phyloP scores from a whole-genome alignment of 2,797 vertebrate genomes.

The Anguilla pacifica region DNA sequence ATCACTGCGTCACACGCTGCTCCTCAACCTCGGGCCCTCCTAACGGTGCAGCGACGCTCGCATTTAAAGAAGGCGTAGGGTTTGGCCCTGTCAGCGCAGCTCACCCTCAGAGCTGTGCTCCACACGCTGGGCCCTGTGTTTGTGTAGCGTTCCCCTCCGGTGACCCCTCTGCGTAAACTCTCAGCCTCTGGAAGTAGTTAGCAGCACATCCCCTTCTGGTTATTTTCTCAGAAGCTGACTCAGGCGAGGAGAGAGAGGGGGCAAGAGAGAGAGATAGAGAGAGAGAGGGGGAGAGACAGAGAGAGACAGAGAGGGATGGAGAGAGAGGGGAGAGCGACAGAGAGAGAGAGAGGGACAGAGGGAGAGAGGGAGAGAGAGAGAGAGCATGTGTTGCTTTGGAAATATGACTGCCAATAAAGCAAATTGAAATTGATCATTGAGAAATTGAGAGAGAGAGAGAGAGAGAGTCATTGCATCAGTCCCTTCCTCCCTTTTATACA shows the following conservation, averaged over 20 bases:
- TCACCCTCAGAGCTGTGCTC: background rate
- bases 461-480: constrained; percentile 43
- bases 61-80: background rate
- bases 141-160: constrained; percentile 1
- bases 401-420: too few species aligned
- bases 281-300: background rate
- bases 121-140: background rate
- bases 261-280: background rate
- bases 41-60: background rate
- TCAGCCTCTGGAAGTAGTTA: constrained; percentile 50
- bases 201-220: constrained; percentile 61
- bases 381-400: too few species aligned
- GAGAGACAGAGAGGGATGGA: constrained; percentile 11
- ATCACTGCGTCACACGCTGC: background rate
- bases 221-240: constrained; percentile 40
- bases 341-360: too few species aligned
- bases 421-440: background rate
- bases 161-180: constrained; percentile 34
- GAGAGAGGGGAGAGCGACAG: too few species aligned
- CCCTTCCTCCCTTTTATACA: constrained; percentile 65
- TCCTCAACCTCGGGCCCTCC: background rate
- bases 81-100: background rate
- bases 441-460: constrained; percentile 2
- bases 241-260: constrained; percentile 30
- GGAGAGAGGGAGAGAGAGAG: too few species aligned